Evolutionary conservation across 2,797 vertebrate species (phyloP), one percentile per base, ranked within the genome.

Genomic region (Pteropus rufus): DNA sequence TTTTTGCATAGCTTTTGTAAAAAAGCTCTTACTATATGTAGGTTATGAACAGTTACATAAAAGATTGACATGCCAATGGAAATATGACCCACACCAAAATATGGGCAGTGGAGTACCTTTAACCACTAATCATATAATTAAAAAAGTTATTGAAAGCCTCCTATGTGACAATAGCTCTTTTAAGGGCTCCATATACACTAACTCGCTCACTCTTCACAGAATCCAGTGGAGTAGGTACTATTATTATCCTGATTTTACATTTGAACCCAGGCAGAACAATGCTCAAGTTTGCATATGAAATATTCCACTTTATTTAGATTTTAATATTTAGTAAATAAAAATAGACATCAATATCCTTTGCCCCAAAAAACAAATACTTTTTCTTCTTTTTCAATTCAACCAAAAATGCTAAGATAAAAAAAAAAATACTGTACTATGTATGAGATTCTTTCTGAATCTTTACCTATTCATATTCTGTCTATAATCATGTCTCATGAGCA

Each of bases 281-380:
- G 26, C 8, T 31, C 64, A 87, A 39, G 52, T 93, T 31, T 39
- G 10, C 10, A 46, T 49, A 70, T 23, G 64, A 84, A 92, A 0
- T 29, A 58, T 56, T 72, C n/a, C 34, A 3, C 73, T 85, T 84
- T 54, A 64, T 65, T 4, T 10, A 81, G 4, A 18, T 83, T 85
- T 91, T 73, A 89, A 64, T 60, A 58, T 80, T 87, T 79, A 31
- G 12, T 73, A 41, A 90, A 62, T 58, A 91, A 94, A 95, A 81
- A 76, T 72, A 52, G 6, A 10, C 4, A 39, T 36, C 24, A 31
- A 69, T 52, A 49, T 81, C 60, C 23, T 75, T 79, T 76, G 9
- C 5, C 16, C 11, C 91, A 58, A 87, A 49, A 95, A 83, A 89
- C 16, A 72, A 41, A 64, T 7, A 70, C 5, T 23, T 83, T 93